Evolutionary conservation across 2,888 invertebrate species (phyloP), one percentile per base, ranked within the genome.

Genomic region (Cyaniris semiargus): DNA sequence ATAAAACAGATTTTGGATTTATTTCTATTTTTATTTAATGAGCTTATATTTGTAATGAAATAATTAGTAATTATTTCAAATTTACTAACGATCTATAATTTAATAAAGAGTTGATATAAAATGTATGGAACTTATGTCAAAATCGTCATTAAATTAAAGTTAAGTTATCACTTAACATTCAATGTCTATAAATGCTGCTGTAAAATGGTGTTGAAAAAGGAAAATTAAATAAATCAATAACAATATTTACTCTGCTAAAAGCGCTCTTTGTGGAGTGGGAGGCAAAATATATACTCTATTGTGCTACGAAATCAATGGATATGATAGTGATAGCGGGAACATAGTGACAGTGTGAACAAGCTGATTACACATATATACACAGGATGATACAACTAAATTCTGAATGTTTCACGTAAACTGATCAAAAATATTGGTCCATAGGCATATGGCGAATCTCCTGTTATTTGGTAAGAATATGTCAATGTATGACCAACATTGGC

Each of bases 331-430:
- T 84, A 89, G 80, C 84, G 87, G 79, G 81, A 81, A 84, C 84
- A 85, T 86, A 84, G 83, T 86, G 86, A 86, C 85, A 86, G 82
- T 85, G 84, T 83, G 86, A 87, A 86, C 86, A 86, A 86, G 84
- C 82, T 81, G 81, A 83, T 81, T 81, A 80, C 75, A 78, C 81
- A 81, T 83, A 78, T 81, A 80, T 79, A 80, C n/a, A 83, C 76
- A 82, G 83, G 78, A 4, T 80, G 83, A 71, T 77, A 44, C 58
- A 21, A 70, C 70, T 27, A 53, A n/a, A 31, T 18, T 18, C 18
- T 48, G 34, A 34, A 34, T 48, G 48, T 13, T 48, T 48, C 48
- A 15, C 13, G 13, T 3, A 48, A 48, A 34, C 34, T 34, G 1
- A 34, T 7, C 8, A 7, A 34, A 34, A 7, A 34, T 7, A 34